Evolutionary conservation across 2,888 invertebrate species (phyloP).

Genomic region (Pterobdella sp.): DNA sequence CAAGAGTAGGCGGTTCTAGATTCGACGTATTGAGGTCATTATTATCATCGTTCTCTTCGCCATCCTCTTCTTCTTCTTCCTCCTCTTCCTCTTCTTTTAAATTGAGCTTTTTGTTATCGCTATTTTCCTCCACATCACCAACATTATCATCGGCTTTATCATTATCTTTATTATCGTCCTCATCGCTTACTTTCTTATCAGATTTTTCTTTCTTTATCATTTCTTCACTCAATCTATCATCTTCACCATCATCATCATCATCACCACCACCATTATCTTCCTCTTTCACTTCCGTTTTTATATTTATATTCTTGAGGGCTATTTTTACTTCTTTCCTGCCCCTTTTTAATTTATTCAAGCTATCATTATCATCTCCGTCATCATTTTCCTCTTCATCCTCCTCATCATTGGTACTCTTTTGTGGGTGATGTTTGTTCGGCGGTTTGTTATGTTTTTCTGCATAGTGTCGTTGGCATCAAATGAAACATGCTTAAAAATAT

Average conservation of each 20-base stretch:
- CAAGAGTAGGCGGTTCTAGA: neutral
- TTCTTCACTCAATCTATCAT: too few relatives aligned
- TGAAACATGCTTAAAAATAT: too few relatives aligned
- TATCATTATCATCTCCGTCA: neutral
- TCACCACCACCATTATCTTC: neutral
- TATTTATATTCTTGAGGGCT: slow-evolving; percentile 7
- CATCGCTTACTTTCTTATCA: too few relatives aligned
- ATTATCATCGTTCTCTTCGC: neutral
- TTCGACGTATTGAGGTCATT: slow-evolving; percentile 10
- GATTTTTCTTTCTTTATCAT: too few relatives aligned
- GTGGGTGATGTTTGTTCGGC: neutral
- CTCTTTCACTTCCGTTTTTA: slow-evolving; percentile 16
- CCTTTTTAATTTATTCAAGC: neutral
- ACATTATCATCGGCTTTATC: neutral
- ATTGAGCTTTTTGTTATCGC: neutral
- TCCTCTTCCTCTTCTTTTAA: neutral
- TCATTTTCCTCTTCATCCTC: slow-evolving; percentile 20
- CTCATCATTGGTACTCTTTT: slow-evolving; percentile 17
- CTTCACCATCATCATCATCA: neutral
- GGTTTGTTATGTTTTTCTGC: too few relatives aligned
- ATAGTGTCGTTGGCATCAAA: too few relatives aligned
- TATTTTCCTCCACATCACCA: neutral
- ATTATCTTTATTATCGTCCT: neutral
- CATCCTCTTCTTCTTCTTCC: neutral
- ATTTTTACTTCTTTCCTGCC: neutral